Evolutionary conservation across 2,888 invertebrate genomes (phyloP), one percentile per base, ranked within the genome.

Genomic region (Mythimna impura): DNA sequence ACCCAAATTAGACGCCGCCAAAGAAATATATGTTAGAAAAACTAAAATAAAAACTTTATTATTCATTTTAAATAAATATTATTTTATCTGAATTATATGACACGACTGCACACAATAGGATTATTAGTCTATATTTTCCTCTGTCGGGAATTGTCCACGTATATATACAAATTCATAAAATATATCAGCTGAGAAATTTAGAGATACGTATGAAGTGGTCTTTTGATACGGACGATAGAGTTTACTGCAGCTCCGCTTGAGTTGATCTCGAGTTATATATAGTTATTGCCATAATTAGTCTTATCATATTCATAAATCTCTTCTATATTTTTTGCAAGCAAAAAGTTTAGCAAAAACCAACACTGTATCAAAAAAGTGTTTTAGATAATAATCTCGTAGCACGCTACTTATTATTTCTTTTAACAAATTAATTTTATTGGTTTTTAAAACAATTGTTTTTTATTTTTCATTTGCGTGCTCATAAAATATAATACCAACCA

Each of bases 51-150:
- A 61, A 54, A 64, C 14, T 54, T 71, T 74, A 5, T 8, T 14
- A 25, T 2, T 57, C 83, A 83, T 83, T 76, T 62, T 67, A 12
- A 66, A 52, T 22, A 17, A 47, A 47, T 20, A 12, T 25, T 17
- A 12, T 9, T 36, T 30, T 20, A n/a, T 40, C 12, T 12, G 3
- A 50, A 43, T 66, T 22, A 2, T 34, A 55, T 68, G 50, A 74
- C 79, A 81, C 83, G 83, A 76, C 83, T 71, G 54, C 62, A 17
- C 72, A 43, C 71, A 58, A 64, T 60, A 62, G 34, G 43, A 25
- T 57, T 40, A 58, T 43, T 55, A 2, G 30, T 3, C 10, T 47
- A 8, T 65, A 55, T 67, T 68, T 55, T 50, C 61, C 74, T 57
- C 12, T 9, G 17, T 50, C 62, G 68, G 58, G 55, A 65, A 58